Base-by-base conservation (phyloP, 30 jellyfish, hydroid and myxozoan genomes). In the Cassiopea xamachana region DNA sequence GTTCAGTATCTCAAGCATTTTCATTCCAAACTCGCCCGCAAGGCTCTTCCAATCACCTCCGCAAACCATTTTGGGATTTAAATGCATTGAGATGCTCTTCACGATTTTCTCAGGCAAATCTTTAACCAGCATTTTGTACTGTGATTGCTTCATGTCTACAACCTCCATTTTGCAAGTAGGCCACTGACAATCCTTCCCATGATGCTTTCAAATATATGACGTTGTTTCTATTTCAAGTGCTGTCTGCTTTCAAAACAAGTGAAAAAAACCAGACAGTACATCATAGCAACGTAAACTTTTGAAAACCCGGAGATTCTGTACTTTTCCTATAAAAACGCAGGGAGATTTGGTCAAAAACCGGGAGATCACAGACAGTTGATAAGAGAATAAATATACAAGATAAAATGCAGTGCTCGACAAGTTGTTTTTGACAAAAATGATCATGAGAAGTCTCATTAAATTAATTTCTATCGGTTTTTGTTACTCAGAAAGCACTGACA, bases 21-120 rank as follows among this genome's bases (percentile, higher is more conserved):
- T 89, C 86, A 61, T 18, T 0, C 91, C 91, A 70, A 94, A 50
- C 4, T 79, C n/a, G 4, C 98, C 97, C 0, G 96, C 98, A 9
- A 94, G 87, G 14, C 84, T 12, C 76, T 79, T 46, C 90, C 87
- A 89, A 90, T 93, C 98, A 3, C 84, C 84, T 1, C 87, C 87
- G n/a, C 62, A 48, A 16, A 82, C 68, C 94, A 94, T 88, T 15
- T 59, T 47, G 1, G 97, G 97, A 64, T 94, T 94, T 47, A 94
- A 49, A 1, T 51, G 85, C 60, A 75, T 10, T 73, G 95, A 89
- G 1, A 94, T 74, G 47, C 84, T 62, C 73, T 80, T 74, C 44
- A 84, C 8, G 1, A 90, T 87, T 16, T 46, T 83, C 8, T 19
- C 69, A 69, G 81, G 85, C 1, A 94, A 89, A 58, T 94, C 98